phyloP scores from a whole-genome alignment of 1,140 invertebrate species.

The Pseudobourletiella spinata region DNA sequence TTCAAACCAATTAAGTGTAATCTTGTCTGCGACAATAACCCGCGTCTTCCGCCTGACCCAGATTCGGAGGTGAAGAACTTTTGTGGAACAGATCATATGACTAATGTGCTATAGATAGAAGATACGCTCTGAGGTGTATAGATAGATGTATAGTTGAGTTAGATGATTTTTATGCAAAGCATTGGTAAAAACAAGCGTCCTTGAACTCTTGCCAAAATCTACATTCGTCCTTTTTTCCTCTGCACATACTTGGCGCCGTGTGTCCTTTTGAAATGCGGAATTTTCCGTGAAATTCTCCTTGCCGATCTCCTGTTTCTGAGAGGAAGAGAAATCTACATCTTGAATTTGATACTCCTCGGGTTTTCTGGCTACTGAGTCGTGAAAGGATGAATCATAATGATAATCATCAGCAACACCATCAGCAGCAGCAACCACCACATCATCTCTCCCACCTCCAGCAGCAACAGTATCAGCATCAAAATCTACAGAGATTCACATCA shows the following conservation, averaged over 20 bases:
- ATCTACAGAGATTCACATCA: not conserved
- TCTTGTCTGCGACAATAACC: not conserved
- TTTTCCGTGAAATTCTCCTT: no score
- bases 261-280: no score
- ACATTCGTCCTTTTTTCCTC: not conserved
- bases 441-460: no score
- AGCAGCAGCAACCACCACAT: no score
- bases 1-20: no score
- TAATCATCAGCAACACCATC: not conserved
- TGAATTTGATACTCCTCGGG: not conserved
- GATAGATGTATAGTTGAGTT: no score
- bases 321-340: not conserved
- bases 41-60: not conserved
- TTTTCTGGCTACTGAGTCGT: not conserved
- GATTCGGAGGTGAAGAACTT: not conserved
- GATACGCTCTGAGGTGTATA: no score
- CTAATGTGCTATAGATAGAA: not conserved
- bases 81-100: not conserved
- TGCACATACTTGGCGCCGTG: no score
- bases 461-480: not conserved
- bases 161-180: not conserved
- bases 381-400: not conserved
- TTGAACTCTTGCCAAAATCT: constrained; percentile 1
- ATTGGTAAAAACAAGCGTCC: not conserved
- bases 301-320: no score